phyloP scores from a whole-genome alignment of 2,113 vertebrate genomes.

The Dromaius novaehollandiae region DNA sequence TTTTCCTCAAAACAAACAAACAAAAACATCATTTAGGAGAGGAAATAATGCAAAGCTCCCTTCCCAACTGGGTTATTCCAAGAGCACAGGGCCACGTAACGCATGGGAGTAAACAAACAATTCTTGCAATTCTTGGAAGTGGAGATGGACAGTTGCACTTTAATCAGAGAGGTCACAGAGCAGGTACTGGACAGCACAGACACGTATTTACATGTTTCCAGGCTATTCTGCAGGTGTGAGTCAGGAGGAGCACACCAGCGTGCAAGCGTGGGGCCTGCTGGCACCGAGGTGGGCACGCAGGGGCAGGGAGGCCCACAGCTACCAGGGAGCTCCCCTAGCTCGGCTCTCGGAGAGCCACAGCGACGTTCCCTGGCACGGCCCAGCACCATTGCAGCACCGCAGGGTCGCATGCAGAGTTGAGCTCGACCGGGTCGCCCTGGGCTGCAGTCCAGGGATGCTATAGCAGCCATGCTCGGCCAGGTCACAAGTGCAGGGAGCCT shows the following conservation, averaged over 20 bases:
- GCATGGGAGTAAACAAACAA: background rate
- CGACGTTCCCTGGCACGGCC: background rate
- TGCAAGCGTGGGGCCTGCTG: accelerated
- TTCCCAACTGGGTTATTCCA: background rate
- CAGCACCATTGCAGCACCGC: background rate
- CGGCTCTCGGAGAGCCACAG: background rate
- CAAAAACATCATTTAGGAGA: background rate
- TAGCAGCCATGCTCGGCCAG: background rate
- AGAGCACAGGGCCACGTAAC: accelerated
- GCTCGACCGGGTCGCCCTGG: background rate
- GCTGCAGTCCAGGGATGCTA: background rate
- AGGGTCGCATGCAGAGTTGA: accelerated
- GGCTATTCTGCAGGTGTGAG: background rate
- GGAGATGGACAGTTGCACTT: slow-evolving; percentile 1
- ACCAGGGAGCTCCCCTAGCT: background rate
- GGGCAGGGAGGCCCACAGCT: background rate
- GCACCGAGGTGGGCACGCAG: background rate
- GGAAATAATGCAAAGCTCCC: background rate
- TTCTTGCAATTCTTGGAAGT: background rate
- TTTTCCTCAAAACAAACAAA: background rate
- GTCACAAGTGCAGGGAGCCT: background rate
- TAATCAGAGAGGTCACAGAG: slow-evolving; percentile 25
- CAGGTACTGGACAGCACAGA: background rate
- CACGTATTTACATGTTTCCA: background rate
- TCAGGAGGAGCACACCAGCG: background rate